Base-by-base conservation (phyloP, 2,888 invertebrate species). In the Crematogaster levior region DNA sequence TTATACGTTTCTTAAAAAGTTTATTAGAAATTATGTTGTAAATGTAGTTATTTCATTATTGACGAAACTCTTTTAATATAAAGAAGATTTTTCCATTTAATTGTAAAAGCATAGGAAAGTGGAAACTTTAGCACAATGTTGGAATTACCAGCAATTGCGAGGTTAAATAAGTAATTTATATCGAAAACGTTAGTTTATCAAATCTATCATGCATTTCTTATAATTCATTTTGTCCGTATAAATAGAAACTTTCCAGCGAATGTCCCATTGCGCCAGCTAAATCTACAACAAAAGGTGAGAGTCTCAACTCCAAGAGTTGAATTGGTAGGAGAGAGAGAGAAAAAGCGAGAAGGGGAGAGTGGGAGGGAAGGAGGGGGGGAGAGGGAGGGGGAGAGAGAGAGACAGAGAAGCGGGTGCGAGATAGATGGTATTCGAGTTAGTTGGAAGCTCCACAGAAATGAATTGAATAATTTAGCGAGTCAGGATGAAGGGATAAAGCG, bases 381-480 rank as follows among this genome's bases (percentile, higher is more conserved):
- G n/a, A 53, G 34, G 15, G 15, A 48, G 12, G 30, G 70, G 30
- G 51, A 30, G 30, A n/a, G 80, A 34, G 60, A 24, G 70, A 3
- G 83, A 12, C 30, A 9, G 51, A 61, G 40, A 56, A 18, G 79
- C 56, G 34, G 30, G 65, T 40, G 81, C 51, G 63, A 66, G 68
- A 58, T 40, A 77, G 75, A 74, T 63, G 81, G 68, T 61, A 77
- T 84, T 86, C 73, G 82, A 85, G 85, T 86, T 89, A 85, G 87
- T 86, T 81, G 87, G 84, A 66, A 66, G 79, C 74, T 60, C 72
- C 82, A 81, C 63, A 84, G 87, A 87, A 89, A 91, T 88, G 90
- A 91, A 91, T 91, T 90, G 89, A 91, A 91, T 91, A 91, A 91
- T 91, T 91, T 89, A 90, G 74, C 81, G 68, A 75, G 85, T 56